Evolutionary conservation across 2,888 invertebrate genomes (phyloP), one percentile per base, ranked within the genome.

Genomic region (Parelbella ahira): DNA sequence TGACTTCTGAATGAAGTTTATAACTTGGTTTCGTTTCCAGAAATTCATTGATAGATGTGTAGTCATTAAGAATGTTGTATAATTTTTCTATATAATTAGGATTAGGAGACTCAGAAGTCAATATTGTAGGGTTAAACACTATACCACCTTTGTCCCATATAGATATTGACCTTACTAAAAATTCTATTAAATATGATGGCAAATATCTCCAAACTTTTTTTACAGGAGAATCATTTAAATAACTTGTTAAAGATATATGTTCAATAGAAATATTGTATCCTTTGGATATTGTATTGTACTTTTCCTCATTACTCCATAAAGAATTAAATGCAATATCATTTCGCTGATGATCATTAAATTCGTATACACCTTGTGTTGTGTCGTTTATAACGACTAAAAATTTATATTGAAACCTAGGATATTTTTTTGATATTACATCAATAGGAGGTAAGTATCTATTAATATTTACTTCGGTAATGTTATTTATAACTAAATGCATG

Each of bases 101-200:
- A 49, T 72, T 54, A 4, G 71, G 65, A 11, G 68, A 63, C 33
- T 54, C 53, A 6, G 76, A 66, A 6, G 65, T 78, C 27, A 86
- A 57, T 48, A 83, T 64, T 7, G 58, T 41, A 13, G 86, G 83
- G 55, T 78, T 67, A 37, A 87, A 66, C 21, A 76, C 71, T 37
- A 87, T 67, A 1, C 87, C 87, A 23, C 84, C 84, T 51, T 72
- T 78, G 28, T 87, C 71, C 87, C 86, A 87, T 52, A 87, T 61
- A 4, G 82, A 68, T 43, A 80, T 46, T 39, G 77, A 68, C 45
- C 80, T 64, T 3, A 69, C 57, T 36, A 86, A 54, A 55, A 86
- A 83, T 23, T 67, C 66, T 37, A 77, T 55, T 4, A 77, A 66
- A 28, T 77, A 57, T 13, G 55, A 28, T 1, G 83, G 73, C 8